Conservation (phyloP, 2,797 vertebrate species). For the Aotus griseimembra region DNA sequence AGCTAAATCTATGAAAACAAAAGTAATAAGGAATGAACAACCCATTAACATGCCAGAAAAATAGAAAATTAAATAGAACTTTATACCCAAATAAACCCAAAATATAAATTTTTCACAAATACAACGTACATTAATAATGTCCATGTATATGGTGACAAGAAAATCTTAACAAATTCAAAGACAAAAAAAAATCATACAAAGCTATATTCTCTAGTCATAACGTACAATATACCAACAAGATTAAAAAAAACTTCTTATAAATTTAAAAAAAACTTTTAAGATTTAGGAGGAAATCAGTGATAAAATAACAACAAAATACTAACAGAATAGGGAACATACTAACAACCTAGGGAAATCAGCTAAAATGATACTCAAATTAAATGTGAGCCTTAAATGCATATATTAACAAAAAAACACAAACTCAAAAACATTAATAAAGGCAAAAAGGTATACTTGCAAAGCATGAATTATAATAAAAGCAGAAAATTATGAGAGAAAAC, state of each 20-base stretch:
- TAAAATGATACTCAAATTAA: slow-evolving; percentile 34
- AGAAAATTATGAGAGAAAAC: slow-evolving; percentile 6
- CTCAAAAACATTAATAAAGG: neutral
- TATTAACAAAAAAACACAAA: neutral
- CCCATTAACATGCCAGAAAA: neutral
- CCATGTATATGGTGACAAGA: neutral
- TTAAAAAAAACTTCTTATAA: neutral
- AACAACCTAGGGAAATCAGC: neutral
- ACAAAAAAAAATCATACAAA: neutral
- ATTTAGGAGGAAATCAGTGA: slow-evolving; percentile 6
- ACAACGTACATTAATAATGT: slow-evolving; percentile 48
- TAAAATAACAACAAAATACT: slow-evolving; percentile 16
- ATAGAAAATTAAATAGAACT: slow-evolving; percentile 9
- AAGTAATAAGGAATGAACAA: neutral
- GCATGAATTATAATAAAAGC: slow-evolving; percentile 29
- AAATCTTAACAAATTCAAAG: slow-evolving; percentile 43
- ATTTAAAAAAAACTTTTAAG: neutral
- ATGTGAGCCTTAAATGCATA: neutral
- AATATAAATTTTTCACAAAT: slow-evolving; percentile 32
- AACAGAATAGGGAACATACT: neutral
- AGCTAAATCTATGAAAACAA: slow-evolving; percentile 6
- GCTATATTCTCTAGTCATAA: neutral
- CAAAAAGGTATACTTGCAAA: slow-evolving; percentile 34
- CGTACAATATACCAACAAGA: neutral
- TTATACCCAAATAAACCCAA: neutral